Percentiles rank a stretch among this genome's conserved stretches.
These are phyloP conservation scores for Micropterix aruncella DNA, from an alignment of 2,888 invertebrate species.

Conservation along the genomic window DNA sequence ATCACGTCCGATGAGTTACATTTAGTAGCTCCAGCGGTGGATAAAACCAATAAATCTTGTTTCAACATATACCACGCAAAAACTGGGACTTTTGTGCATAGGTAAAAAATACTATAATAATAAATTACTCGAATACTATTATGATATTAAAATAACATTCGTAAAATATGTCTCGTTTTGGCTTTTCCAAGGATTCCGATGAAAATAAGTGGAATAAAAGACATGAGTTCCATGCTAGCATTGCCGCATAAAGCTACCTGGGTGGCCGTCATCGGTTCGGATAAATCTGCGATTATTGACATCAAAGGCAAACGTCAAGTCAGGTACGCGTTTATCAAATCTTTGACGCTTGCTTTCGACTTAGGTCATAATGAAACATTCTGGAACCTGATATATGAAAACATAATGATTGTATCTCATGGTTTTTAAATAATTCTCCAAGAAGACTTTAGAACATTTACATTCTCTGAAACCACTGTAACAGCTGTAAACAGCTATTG, in stretches of 20 bases:
- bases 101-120: slow-evolving; percentile 16
- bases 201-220: slow-evolving; percentile 42
- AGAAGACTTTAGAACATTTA: too few relatives aligned
- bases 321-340: too few relatives aligned
- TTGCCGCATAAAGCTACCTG: slow-evolving; percentile 76
- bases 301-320: slow-evolving; percentile 78
- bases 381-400: too few relatives aligned
- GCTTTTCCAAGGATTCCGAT: slow-evolving; percentile 25
- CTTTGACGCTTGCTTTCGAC: too few relatives aligned
- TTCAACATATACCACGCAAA: slow-evolving; percentile 72
- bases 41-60: slow-evolving; percentile 69
- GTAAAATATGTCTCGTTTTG: neutral
- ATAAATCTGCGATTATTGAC: slow-evolving; percentile 83
- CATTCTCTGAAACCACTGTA: too few relatives aligned
- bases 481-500: too few relatives aligned
- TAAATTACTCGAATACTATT: neutral
- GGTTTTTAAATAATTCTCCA: too few relatives aligned
- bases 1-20: slow-evolving; percentile 71
- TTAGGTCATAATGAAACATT: too few relatives aligned
- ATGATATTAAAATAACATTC: neutral
- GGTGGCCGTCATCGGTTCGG: slow-evolving; percentile 78
- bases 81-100: slow-evolving; percentile 49
- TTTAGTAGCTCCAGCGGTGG: slow-evolving; percentile 66
- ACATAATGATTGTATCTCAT: too few relatives aligned
- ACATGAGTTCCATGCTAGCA: slow-evolving; percentile 60